Evolutionary conservation across 2,888 invertebrate species (phyloP), one percentile per base, ranked within the genome.

Genomic region (Andrena flavipes): DNA sequence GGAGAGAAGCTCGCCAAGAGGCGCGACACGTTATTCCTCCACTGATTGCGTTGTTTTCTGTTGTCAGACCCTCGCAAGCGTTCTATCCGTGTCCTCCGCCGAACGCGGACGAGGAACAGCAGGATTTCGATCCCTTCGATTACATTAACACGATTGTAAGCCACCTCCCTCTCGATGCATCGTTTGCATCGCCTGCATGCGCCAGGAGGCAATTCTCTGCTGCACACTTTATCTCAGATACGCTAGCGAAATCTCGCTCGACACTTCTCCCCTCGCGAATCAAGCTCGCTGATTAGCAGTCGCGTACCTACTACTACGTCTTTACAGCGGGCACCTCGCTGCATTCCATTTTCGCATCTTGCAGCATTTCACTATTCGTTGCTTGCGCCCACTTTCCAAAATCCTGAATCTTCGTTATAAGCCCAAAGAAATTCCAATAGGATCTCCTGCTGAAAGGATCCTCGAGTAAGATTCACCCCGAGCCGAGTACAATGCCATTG

Each of bases 31-130:
- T 26, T 26, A 33, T 7, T 0, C 10, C 20, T 26, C 20, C 29
- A 60, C 29, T 69, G 72, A 77, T 35, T 5, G 33, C 20, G 51
- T 64, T 73, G 60, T 75, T 56, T 76, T 71, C 10, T 59, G 26
- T 76, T 72, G 74, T 74, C 81, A 94, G 93, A 91, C 92, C 93
- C 6, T 92, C 94, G 68, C 94, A 94, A 91, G 94, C 95, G n/a
- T 95, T 95, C 91, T 96, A 96, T 90, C 95, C 95, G 13, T 95
- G 95, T 89, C 95, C 95, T 65, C 94, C 95, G 30, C 94, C 94
- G 29, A 94, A 94, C 71, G 93, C 94, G 76, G 95, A 95, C 77
- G 95, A 95, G 83, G 94, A 94, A 49, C 93, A 92, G 70, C 93
- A 92, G 87, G 93, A 94, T 65, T 93, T 94, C 85, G 94, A 94